phyloP scores from a whole-genome alignment of 2,113 vertebrate genomes.

The Antennarius striatus region DNA sequence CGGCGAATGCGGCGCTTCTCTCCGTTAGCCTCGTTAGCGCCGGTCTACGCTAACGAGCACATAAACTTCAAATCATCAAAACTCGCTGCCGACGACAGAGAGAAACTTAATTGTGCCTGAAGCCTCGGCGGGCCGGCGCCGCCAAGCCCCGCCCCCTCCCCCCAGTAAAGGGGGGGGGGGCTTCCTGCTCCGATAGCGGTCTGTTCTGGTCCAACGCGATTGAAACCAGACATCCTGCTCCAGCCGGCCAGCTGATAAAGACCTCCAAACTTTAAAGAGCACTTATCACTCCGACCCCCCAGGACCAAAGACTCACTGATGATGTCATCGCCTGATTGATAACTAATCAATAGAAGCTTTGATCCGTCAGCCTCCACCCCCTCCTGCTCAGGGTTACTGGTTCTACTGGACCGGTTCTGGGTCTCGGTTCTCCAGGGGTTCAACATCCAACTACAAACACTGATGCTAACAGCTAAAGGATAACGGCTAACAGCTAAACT shows the following conservation, averaged over 20 bases:
- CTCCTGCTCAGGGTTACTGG: too few relatives aligned
- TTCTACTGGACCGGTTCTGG: too few relatives aligned
- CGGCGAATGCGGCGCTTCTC: background rate
- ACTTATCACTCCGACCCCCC: slow-evolving; percentile 1
- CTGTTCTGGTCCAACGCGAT: slow-evolving; percentile 48
- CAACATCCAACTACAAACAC: too few relatives aligned
- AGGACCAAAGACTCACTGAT: too few relatives aligned
- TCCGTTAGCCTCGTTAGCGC: slow-evolving; percentile 1
- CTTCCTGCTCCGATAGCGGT: slow-evolving; percentile 24
- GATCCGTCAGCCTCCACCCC: too few relatives aligned
- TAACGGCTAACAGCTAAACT: too few relatives aligned
- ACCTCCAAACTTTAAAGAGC: slow-evolving; percentile 49
- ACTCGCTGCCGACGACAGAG: slow-evolving; percentile 31
- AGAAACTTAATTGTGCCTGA: slow-evolving; percentile 30
- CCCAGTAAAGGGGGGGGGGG: too few relatives aligned
- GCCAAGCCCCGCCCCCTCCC: background rate
- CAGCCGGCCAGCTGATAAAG: slow-evolving; percentile 46
- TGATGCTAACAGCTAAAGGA: too few relatives aligned
- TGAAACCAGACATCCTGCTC: slow-evolving; percentile 59
- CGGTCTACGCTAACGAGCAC: slow-evolving; percentile 27
- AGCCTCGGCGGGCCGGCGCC: slow-evolving; percentile 1
- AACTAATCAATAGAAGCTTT: too few relatives aligned
- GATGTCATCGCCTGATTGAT: too few relatives aligned
- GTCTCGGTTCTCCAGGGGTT: too few relatives aligned
- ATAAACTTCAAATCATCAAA: slow-evolving; percentile 22